phyloP scores from a whole-genome alignment of 2,888 invertebrate species.

The Cheiracanthium punctorium region DNA sequence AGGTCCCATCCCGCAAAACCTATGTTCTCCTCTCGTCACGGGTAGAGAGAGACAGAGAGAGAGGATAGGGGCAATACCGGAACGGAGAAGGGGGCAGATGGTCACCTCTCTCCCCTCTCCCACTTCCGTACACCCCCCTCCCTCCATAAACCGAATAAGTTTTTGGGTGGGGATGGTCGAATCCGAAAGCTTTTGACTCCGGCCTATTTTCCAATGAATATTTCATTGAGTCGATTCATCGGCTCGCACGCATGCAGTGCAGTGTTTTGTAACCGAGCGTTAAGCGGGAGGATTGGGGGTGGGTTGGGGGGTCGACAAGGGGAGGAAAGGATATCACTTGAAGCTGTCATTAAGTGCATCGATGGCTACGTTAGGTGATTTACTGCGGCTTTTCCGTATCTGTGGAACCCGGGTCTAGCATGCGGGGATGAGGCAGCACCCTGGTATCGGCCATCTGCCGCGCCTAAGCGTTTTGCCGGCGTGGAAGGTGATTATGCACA shows the following conservation, averaged over 20 bases:
- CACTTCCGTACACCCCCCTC: no score
- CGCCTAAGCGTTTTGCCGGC: not conserved
- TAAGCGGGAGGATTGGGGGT: not conserved
- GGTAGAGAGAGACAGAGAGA: no score
- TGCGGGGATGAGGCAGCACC: not conserved
- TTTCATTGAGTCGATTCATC: conserved; percentile 68
- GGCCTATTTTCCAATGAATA: conserved; percentile 57
- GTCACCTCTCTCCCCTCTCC: not conserved
- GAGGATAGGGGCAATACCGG: not conserved
- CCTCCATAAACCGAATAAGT: not conserved
- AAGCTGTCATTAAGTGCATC: conserved; percentile 68
- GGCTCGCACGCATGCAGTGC: conserved; percentile 35
- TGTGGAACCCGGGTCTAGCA: not conserved
- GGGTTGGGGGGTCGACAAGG: conserved; percentile 11
- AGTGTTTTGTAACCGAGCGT: conserved; percentile 4
- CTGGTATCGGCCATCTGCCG: not conserved
- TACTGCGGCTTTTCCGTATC: conserved; percentile 46
- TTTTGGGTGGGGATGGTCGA: not conserved
- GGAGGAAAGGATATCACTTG: conserved; percentile 46
- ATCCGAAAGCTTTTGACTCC: conserved; percentile 59
- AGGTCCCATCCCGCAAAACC: not conserved
- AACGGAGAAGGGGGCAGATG: not conserved
- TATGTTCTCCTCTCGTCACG: not conserved
- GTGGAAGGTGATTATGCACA: not conserved
- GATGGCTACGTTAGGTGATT: conserved; percentile 64